Evolutionary conservation across 2,888 invertebrate species (phyloP).

Genomic region (Conistra vaccinii): DNA sequence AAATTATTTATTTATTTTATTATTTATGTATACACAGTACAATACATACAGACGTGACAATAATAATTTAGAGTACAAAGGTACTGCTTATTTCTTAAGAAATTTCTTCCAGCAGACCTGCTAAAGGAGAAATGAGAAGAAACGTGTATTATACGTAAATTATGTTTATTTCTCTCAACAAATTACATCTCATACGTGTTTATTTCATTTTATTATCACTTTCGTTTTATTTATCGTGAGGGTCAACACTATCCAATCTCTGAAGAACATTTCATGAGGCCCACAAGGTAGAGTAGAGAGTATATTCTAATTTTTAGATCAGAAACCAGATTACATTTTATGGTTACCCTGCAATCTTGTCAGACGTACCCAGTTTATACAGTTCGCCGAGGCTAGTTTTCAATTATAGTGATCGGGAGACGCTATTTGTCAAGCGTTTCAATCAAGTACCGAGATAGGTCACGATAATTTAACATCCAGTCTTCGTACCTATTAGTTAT

Average conservation of each 20-base stretch:
- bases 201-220: too few species aligned
- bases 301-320: not conserved
- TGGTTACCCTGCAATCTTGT: not conserved
- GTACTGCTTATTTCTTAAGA: too few species aligned
- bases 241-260: not conserved
- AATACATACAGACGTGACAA: too few species aligned
- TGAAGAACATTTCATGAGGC: not conserved
- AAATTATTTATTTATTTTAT: too few species aligned
- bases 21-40: too few species aligned
- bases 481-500: not conserved
- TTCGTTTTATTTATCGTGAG: not conserved
- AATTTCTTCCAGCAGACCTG: too few species aligned
- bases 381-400: slow-evolving; percentile 9
- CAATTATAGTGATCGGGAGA: slow-evolving; percentile 28
- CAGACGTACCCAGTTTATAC: slow-evolving; percentile 3
- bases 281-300: not conserved
- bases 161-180: too few species aligned
- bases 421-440: slow-evolving; percentile 43
- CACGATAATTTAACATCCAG: slow-evolving; percentile 29
- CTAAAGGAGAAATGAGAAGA: too few species aligned
- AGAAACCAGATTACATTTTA: slow-evolving; percentile 21
- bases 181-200: too few species aligned
- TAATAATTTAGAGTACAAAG: too few species aligned
- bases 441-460: slow-evolving; percentile 30
- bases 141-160: too few species aligned